Base-by-base conservation (phyloP, 1,140 invertebrate genomes). In the Globodera rostochiensis region DNA sequence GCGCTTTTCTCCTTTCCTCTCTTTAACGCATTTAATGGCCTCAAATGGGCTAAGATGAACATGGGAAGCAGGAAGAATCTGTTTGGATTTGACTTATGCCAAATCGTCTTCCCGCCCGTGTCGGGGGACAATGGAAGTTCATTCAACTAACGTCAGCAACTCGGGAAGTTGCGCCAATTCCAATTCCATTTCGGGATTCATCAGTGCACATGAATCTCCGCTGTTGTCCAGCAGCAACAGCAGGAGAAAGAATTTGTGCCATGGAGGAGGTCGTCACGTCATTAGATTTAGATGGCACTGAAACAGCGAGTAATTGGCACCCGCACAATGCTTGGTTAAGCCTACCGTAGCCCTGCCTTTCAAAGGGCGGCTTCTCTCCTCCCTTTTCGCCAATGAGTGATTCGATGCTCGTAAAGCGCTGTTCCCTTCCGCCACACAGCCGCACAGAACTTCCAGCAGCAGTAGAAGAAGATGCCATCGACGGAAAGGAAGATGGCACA, bases 391-490 rank as follows among this genome's bases (percentile, higher is more conserved):
- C 50, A 49, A 53, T 76, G 57, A 76, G 57, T 9, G 74, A 76
- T n/a, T 76, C 74, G 46, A 76, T 76, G 50, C 74, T 76, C n/a
- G 45, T 19, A 64, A 64, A 64, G 19, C 57, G 50, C 50, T 36
- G 36, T 36, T 36, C 36, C 36, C 36, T 36, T 36, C 36, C 36
- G 36, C 36, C 36, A 36, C 36, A 36, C 36, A 36, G 0, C 36
- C 36, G 36, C 36, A 36, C 36, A 3, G 36, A 36, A 3, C 36
- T 36, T 36, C 36, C 13, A 64, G 6, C 15, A 15, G 57, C 57
- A 15, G 57, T 19, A 4, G 13, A 64, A n/a, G 50, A 53, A 53
- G 7, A 53, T 53, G 50, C 7, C 50, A 13, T 0, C 7, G 50
- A 5, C 50, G 7, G 50, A 45, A 9, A 7, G 45, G 73, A 7